A percentile compares a stretch with the other conserved stretches of the same genome.
phyloP scores from a whole-genome alignment of 2,113 vertebrate genomes.

The Suricata suricatta region DNA sequence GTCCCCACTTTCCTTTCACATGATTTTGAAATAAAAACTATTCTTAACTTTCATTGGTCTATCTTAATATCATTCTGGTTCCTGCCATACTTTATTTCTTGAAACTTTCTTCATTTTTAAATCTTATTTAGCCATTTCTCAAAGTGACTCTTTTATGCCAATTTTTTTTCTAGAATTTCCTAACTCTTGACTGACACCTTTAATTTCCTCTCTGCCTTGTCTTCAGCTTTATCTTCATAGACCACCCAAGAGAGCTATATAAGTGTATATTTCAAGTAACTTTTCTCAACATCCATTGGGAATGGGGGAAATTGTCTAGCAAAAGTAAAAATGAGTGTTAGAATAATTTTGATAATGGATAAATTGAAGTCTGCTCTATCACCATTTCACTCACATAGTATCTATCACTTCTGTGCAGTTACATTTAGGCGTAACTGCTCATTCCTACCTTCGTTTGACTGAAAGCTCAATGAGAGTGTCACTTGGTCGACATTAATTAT shows the following conservation, averaged over 20 bases:
- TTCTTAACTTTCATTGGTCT: neutral
- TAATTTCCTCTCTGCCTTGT: constrained; percentile 54
- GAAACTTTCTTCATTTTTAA: neutral
- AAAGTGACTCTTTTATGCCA: neutral
- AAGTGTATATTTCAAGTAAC: constrained; percentile 28
- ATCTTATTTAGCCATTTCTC: neutral
- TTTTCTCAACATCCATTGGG: constrained; percentile 3
- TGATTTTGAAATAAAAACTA: neutral
- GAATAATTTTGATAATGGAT: constrained; percentile 28
- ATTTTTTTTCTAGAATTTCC: neutral
- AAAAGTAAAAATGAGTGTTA: constrained; percentile 3
- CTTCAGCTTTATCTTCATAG: constrained; percentile 21
- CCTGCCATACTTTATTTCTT: neutral
- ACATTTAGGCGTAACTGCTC: neutral
- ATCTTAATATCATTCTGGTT: neutral
- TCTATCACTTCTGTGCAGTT: neutral
- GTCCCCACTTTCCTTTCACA: neutral
- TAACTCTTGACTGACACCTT: constrained; percentile 25
- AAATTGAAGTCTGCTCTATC: neutral
- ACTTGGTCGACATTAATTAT: neutral
- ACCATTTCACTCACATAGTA: neutral
- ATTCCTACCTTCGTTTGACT: neutral
- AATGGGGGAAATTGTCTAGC: neutral
- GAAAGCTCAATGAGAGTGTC: neutral
- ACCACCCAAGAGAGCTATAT: neutral